Evolutionary conservation across 2,113 vertebrate species (phyloP), one percentile per base, ranked within the genome.

Genomic region (Perca schrenkii): DNA sequence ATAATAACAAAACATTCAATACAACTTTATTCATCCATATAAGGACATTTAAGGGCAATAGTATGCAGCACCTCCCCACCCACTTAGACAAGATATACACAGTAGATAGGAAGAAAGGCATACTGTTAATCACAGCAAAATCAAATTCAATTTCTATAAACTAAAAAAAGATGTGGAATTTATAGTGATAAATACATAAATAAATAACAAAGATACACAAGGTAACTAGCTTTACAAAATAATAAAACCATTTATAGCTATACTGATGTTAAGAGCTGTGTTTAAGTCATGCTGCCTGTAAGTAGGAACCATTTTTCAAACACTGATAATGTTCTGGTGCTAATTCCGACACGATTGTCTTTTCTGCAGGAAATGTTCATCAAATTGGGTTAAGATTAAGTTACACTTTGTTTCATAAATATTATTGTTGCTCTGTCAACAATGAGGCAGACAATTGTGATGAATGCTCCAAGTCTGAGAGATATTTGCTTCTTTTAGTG

Each of bases 401-500:
- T 62, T 50, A 56, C 15, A 77, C 60, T 54, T 71, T 61, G 12
- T 28, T 43, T 67, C 36, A 52, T 52, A 60, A 72, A 73, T 76
- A 82, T 60, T 65, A 87, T 65, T 82, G 28, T 50, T 77, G 21
- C 31, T 89, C 75, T 73, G 67, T 77, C 65, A 80, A 84, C 63
- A 75, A 31, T 50, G 43, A 79, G 28, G 57, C 76, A 67, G 43
- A 88, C 77, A 89, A 90, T 77, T 66, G 80, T 86, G 83, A 92
- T 86, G 87, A 92, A 79, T 36, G 68, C 50, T 78, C 31, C 49
- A 84, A 71, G 64, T 86, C 67, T 72, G 61, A 78, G 57, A 79
- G 60, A 70, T 68, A 53, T 83, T 73, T 85, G 25, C 77, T 89
- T 86, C 46, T 67, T 85, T 53, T 53, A 76, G 60, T 68, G 19